Conservation (phyloP, 2,888 invertebrate genomes). For the Drosophila kambysellisi region DNA sequence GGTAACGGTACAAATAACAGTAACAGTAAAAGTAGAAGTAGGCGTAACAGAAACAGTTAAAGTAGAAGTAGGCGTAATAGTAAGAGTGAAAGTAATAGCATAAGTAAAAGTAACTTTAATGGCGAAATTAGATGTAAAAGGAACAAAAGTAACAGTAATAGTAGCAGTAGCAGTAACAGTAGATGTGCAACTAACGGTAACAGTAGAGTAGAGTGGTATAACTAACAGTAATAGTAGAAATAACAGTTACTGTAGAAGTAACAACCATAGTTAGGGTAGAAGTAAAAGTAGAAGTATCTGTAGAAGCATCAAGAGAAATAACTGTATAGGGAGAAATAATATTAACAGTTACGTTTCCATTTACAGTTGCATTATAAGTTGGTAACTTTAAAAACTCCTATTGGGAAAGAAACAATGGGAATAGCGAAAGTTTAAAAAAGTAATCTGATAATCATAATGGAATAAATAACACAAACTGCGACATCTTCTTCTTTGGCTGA, state of each 20-base stretch:
- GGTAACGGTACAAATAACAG: neutral
- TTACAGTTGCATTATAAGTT: neutral
- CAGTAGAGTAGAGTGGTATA: neutral
- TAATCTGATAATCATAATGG: slow-evolving; percentile 4
- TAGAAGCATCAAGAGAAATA: neutral
- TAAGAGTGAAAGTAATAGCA: neutral
- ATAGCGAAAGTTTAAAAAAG: slow-evolving; percentile 1
- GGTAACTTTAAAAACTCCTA: neutral
- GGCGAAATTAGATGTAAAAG: no score
- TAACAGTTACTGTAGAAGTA: neutral
- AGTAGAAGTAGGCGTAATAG: neutral
- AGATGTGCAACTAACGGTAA: neutral
- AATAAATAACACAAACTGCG: slow-evolving; percentile 8
- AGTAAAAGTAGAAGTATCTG: neutral
- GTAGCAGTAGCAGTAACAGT: neutral
- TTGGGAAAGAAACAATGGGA: neutral
- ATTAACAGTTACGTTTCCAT: neutral
- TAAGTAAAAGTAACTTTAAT: neutral
- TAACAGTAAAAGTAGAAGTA: no score
- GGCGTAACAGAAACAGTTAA: neutral
- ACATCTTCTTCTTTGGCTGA: slow-evolving; percentile 15
- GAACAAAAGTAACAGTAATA: neutral
- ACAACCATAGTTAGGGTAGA: neutral
- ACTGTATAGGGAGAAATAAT: neutral
- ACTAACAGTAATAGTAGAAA: neutral